Conservation (phyloP, 2,113 vertebrate genomes). For the Sapayoa aenigma region DNA sequence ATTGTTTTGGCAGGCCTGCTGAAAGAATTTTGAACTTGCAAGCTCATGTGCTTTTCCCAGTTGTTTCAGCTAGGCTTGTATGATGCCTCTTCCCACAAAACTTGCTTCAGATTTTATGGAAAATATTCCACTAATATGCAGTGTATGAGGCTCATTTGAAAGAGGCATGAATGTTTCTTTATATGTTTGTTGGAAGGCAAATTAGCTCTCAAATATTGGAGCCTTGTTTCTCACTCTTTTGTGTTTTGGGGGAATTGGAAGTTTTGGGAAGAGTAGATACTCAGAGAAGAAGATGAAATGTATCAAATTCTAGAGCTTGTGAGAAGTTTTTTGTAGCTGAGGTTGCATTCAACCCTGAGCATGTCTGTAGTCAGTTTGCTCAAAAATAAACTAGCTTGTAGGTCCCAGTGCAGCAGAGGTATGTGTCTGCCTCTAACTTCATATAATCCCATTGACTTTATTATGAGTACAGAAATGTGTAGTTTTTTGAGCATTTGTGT, state of each 20-base stretch:
- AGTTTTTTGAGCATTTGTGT: neutral
- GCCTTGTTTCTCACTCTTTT: neutral
- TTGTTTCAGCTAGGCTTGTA: neutral
- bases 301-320: neutral
- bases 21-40: neutral
- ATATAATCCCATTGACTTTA: neutral
- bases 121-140: neutral
- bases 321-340: neutral
- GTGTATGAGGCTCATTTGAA: neutral
- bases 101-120: neutral
- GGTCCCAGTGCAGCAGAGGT: neutral
- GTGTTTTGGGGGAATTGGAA: neutral
- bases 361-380: neutral
- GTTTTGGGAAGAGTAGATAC: neutral
- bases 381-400: neutral
- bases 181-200: neutral
- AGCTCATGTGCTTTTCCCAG: neutral
- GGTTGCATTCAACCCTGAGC: neutral
- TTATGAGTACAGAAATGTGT: neutral
- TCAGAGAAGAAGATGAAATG: neutral
- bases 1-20: slow-evolving; percentile 1
- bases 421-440: neutral
- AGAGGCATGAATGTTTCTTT: neutral
- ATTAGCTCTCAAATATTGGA: neutral
- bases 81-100: neutral